Percentiles rank a stretch among this genome's conserved stretches.
Evolutionary conservation across 2,888 invertebrate species (phyloP).

Genomic region (Drosophila subsilvestris): DNA sequence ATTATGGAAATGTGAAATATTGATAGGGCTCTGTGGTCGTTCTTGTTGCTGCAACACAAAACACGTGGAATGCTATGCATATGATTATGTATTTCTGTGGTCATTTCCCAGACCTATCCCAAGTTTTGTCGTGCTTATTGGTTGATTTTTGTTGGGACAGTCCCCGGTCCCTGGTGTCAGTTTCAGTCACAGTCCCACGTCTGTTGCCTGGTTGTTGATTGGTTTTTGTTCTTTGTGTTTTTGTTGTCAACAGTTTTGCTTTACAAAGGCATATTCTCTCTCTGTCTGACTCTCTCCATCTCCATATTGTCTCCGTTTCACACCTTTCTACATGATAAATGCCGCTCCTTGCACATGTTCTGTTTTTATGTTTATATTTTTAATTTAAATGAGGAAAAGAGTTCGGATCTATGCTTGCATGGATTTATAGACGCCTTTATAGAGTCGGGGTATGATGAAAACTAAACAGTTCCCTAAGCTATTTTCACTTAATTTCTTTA

Average conservation of each 20-base stretch:
- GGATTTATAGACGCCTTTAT: no score
- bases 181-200: not conserved
- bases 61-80: conserved; percentile 33
- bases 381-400: no score
- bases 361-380: not conserved
- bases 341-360: conserved; percentile 1
- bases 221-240: not conserved
- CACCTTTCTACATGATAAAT: not conserved
- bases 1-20: conserved; percentile 47
- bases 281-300: no score
- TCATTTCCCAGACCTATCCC: conserved; percentile 63
- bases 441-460: no score
- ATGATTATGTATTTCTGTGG: conserved; percentile 5
- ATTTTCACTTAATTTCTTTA: not conserved
- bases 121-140: conserved; percentile 41
- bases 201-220: not conserved
- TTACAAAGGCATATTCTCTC: no score
- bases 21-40: conserved; percentile 1
- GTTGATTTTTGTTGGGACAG: conserved; percentile 29
- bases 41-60: conserved; percentile 20
- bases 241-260: not conserved
- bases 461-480: not conserved
- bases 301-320: not conserved
- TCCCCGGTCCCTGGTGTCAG: not conserved
- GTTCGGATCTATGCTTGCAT: not conserved